phyloP scores from a whole-genome alignment of 2,113 vertebrate species.

The Alexandromys fortis region DNA sequence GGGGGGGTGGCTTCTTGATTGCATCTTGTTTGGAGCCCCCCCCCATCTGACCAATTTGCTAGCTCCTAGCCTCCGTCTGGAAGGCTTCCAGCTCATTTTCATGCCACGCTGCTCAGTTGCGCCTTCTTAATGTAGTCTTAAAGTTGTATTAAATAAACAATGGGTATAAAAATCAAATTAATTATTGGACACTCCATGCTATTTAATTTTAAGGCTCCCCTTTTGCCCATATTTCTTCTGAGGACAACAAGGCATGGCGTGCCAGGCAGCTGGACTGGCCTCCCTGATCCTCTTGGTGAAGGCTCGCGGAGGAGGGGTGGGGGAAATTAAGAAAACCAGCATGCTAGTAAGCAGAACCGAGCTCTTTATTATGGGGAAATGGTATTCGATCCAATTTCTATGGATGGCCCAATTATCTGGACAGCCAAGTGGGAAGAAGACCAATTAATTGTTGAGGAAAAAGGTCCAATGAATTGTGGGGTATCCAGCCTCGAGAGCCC shows the following conservation, averaged over 20 bases:
- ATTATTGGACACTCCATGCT: conserved; percentile 88
- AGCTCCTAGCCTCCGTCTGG: conserved; percentile 78
- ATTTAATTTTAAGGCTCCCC: conserved; percentile 88
- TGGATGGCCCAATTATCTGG: neutral
- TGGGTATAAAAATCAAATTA: conserved; percentile 86
- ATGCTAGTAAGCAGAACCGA: neutral
- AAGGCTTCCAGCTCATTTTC: conserved; percentile 83
- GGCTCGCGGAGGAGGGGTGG: conserved; percentile 37
- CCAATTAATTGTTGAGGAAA: neutral
- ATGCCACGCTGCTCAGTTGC: conserved; percentile 77
- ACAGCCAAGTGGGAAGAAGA: neutral
- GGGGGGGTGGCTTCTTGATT: neutral
- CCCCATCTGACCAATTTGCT: conserved; percentile 74
- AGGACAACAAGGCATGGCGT: conserved; percentile 82
- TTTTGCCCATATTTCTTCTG: conserved; percentile 86
- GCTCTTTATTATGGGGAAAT: conserved; percentile 36
- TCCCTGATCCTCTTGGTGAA: conserved; percentile 70
- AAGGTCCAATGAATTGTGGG: accelerated
- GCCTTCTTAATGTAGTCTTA: conserved; percentile 82
- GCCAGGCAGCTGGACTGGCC: conserved; percentile 57
- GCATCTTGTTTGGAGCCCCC: conserved; percentile 24
- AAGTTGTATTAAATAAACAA: conserved; percentile 87
- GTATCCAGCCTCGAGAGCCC: neutral
- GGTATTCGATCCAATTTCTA: conserved; percentile 16
- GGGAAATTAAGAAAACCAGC: conserved; percentile 56